Conservation (phyloP, 2,113 vertebrate genomes). For the Bostrychus sinensis region DNA sequence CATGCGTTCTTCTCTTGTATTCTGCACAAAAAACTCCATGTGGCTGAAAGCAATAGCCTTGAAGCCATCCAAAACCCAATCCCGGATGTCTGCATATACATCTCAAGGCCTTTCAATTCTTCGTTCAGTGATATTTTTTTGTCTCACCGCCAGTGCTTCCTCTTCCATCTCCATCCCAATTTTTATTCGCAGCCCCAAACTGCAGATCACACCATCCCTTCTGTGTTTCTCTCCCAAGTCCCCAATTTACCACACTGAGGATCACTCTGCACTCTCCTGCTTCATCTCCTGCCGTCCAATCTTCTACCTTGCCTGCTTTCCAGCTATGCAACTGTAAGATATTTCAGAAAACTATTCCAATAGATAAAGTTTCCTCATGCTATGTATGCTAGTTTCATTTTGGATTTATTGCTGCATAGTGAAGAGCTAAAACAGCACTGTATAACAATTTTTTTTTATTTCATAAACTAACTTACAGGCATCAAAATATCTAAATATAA, state of each 20-base stretch:
- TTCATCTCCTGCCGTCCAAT: neutral
- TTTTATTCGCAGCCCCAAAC: neutral
- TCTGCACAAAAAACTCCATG: neutral
- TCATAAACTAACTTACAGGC: no score
- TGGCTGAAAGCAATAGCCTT: neutral
- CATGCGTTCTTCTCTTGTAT: neutral
- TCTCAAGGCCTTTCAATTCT: neutral
- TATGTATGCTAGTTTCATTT: neutral
- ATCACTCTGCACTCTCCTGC: slow-evolving; percentile 5
- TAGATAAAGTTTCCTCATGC: neutral
- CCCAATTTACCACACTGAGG: slow-evolving; percentile 6
- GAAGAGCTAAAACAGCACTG: neutral
- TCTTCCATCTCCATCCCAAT: neutral
- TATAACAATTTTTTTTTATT: no score
- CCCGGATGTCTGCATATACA: neutral
- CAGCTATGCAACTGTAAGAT: neutral
- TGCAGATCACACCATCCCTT: slow-evolving; percentile 6
- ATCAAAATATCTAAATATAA: no score
- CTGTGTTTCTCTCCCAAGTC: slow-evolving; percentile 12
- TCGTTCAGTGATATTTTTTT: neutral
- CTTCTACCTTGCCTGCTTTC: neutral
- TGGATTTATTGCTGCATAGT: neutral
- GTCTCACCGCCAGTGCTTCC: slow-evolving; percentile 1
- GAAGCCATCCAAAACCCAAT: neutral
- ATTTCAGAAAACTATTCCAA: neutral